These are phyloP conservation scores for Heliconius cydno DNA, from an alignment of 2,888 invertebrate species.

Conservation along the genomic window DNA sequence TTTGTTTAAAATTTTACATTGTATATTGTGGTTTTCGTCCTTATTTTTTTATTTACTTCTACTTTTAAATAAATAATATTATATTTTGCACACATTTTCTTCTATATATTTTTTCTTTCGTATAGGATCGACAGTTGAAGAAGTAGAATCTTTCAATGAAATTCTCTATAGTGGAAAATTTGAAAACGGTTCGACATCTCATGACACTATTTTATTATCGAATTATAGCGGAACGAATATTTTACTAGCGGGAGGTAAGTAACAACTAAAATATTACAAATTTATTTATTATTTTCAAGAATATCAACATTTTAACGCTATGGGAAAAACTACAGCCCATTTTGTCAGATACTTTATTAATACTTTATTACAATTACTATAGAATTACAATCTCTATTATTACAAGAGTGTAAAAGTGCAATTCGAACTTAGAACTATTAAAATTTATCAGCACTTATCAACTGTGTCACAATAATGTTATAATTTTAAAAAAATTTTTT, in stretches of 20 bases:
- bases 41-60: not conserved
- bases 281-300: not conserved
- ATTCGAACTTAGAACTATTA: too few relatives aligned
- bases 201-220: slow-evolving; percentile 62
- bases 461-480: too few relatives aligned
- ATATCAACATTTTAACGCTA: not conserved
- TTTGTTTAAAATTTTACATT: not conserved
- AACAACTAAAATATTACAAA: too few relatives aligned
- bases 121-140: slow-evolving; percentile 32
- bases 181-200: slow-evolving; percentile 54
- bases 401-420: too few relatives aligned
- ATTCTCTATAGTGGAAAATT: slow-evolving; percentile 63
- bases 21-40: not conserved
- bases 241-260: slow-evolving; percentile 62
- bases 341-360: too few relatives aligned
- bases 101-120: slow-evolving; percentile 1
- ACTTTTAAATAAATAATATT: too few relatives aligned
- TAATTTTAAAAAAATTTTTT: slow-evolving; percentile 35
- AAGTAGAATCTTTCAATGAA: slow-evolving; percentile 59
- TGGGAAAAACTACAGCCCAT: too few relatives aligned
- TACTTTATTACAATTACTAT: too few relatives aligned
- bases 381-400: too few relatives aligned
- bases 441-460: too few relatives aligned
- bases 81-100: slow-evolving; percentile 32
- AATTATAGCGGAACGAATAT: slow-evolving; percentile 58